Evolutionary conservation across 2,113 vertebrate species (phyloP).

Genomic region (Gnathonemus echidnorhynchus): DNA sequence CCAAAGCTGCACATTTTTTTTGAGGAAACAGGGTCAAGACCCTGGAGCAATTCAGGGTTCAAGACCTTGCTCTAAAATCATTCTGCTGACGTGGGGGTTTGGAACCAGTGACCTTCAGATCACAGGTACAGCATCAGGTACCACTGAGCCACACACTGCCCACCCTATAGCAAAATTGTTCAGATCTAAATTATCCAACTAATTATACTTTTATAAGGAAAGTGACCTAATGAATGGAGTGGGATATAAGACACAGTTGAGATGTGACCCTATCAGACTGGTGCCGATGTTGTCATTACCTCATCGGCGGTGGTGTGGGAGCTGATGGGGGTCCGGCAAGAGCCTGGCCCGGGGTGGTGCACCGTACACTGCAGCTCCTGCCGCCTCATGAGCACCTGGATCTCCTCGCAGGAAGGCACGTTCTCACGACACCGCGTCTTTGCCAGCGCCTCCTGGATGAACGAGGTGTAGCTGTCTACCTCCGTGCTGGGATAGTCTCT

Average conservation of each 20-base stretch:
- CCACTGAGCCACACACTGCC: background rate
- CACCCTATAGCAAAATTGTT: background rate
- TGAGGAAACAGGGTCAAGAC: background rate
- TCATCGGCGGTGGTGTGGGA: constrained; percentile 89
- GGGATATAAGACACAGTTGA: background rate
- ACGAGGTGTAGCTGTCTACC: constrained; percentile 80
- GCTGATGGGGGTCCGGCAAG: constrained; percentile 80
- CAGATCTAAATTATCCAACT: background rate
- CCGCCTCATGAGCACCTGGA: constrained; percentile 76
- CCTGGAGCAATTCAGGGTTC: background rate
- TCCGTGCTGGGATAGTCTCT: constrained; percentile 70
- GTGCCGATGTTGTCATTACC: constrained; percentile 52
- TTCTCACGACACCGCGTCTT: constrained; percentile 78
- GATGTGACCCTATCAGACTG: background rate
- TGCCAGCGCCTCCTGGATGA: constrained; percentile 78
- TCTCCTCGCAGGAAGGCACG: constrained; percentile 90
- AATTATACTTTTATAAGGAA: background rate
- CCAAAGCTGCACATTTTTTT: too few species aligned
- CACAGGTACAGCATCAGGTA: background rate
- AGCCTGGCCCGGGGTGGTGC: constrained; percentile 74
- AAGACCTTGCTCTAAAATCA: background rate
- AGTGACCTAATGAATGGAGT: background rate
- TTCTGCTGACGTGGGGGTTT: background rate
- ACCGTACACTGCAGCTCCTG: constrained; percentile 80
- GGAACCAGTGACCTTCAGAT: background rate